These are phyloP conservation scores for Aphis gossypii DNA, from an alignment of 1,140 invertebrate species.

Conservation along the genomic window DNA sequence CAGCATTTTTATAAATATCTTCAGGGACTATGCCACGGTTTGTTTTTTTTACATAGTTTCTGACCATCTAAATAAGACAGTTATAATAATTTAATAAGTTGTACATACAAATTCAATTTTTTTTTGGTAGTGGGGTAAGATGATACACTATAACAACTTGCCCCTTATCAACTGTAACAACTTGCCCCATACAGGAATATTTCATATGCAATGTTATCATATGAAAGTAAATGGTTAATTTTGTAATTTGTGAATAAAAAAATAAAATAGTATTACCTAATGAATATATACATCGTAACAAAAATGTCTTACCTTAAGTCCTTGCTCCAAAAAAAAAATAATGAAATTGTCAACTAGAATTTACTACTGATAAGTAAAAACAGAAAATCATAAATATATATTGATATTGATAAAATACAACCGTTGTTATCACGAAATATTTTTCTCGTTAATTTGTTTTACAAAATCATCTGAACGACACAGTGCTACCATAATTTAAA, in stretches of 20 bases:
- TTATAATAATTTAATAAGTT: background rate
- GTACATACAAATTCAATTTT: background rate
- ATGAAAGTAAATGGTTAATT: background rate
- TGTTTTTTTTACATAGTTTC: background rate
- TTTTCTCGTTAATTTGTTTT: background rate
- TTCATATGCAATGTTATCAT: background rate
- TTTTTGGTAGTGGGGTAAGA: background rate
- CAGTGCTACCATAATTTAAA: background rate
- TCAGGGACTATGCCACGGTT: background rate
- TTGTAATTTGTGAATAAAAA: conserved; percentile 11
- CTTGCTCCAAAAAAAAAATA: background rate
- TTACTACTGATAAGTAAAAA: background rate
- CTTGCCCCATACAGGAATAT: background rate
- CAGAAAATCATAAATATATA: background rate
- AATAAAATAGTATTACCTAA: background rate
- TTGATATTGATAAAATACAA: conserved; percentile 29
- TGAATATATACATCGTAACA: background rate
- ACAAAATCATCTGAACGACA: background rate
- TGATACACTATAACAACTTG: conserved; percentile 22
- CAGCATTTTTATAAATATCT: background rate
- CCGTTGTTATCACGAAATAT: background rate
- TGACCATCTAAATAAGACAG: background rate
- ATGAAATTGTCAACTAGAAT: background rate
- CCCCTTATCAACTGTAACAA: too few relatives aligned
- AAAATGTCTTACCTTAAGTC: background rate